Conservation (phyloP, 30 jellyfish, hydroid and myxozoan species). For the Aurelia aurita complex sp. Pacific region DNA sequence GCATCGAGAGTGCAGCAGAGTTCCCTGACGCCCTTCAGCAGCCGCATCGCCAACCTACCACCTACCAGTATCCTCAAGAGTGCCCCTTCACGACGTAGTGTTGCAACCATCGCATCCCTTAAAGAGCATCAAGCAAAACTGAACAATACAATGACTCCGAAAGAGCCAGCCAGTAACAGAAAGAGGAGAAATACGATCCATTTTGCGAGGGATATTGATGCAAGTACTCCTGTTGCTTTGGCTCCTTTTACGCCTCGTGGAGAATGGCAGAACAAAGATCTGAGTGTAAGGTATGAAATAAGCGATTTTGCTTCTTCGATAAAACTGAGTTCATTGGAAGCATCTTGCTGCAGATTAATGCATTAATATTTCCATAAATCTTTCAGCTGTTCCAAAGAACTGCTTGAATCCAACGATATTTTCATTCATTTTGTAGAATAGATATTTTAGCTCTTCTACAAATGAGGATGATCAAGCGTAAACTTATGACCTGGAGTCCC, state of each 20-base stretch:
- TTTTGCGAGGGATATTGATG: background rate
- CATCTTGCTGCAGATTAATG: no score
- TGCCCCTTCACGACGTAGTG: slow-evolving; percentile 11
- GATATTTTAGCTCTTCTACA: no score
- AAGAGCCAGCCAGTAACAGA: background rate
- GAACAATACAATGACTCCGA: background rate
- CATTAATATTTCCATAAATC: no score
- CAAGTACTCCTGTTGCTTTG: slow-evolving; percentile 4
- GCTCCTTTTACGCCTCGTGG: slow-evolving; percentile 71
- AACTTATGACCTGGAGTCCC: no score
- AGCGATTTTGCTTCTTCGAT: no score
- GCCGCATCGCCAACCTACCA: background rate
- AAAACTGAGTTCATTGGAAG: no score
- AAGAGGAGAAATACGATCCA: slow-evolving; percentile 50
- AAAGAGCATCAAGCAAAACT: background rate
- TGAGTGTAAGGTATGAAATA: slow-evolving; percentile 39
- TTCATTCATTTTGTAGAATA: no score
- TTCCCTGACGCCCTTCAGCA: slow-evolving; percentile 6
- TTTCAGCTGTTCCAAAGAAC: no score
- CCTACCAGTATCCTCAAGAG: background rate
- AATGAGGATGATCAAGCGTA: no score
- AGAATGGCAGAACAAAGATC: slow-evolving; percentile 68
- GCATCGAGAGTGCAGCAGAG: background rate
- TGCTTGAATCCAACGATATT: no score
- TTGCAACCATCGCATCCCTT: background rate